Evolutionary conservation across 2,797 vertebrate species (phyloP).

Genomic region (Danio tinwini): DNA sequence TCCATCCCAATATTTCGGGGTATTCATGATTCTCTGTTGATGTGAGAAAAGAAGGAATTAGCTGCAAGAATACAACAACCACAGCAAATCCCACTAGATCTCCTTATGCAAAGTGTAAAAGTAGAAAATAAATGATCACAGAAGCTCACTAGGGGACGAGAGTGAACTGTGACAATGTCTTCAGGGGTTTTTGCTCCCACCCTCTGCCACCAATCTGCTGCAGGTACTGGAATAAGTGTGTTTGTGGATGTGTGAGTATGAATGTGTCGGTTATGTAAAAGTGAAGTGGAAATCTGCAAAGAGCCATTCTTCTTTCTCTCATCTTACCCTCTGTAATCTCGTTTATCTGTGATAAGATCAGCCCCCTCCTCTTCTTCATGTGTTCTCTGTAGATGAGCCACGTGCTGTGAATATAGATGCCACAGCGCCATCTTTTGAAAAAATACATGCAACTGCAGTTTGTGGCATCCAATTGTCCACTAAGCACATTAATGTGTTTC

Average conservation of each 20-base stretch:
- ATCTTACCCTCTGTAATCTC: constrained; percentile 61
- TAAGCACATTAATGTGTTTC: neutral
- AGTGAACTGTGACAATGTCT: constrained; percentile 4
- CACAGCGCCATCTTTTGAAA: constrained; percentile 75
- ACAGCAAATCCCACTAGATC: neutral
- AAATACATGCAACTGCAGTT: neutral
- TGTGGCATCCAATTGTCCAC: neutral
- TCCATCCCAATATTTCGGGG: neutral
- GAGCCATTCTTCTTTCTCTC: constrained; percentile 32
- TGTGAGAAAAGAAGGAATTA: neutral
- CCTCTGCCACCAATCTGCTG: neutral
- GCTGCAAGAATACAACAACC: constrained; percentile 12
- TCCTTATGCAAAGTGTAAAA: neutral
- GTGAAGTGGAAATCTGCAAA: neutral
- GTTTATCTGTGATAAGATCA: constrained; percentile 59
- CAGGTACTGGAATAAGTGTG: neutral
- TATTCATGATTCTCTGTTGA: neutral
- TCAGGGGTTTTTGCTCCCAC: neutral
- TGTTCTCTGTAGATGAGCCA: constrained; percentile 36
- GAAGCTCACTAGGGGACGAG: neutral
- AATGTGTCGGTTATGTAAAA: constrained; percentile 29
- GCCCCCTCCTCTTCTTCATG: constrained; percentile 34
- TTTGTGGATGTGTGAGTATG: constrained; percentile 9
- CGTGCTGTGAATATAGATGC: constrained; percentile 58
- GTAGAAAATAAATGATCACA: neutral